phyloP scores from a whole-genome alignment of 2,888 invertebrate genomes.

The Strigamia transsilvanica region DNA sequence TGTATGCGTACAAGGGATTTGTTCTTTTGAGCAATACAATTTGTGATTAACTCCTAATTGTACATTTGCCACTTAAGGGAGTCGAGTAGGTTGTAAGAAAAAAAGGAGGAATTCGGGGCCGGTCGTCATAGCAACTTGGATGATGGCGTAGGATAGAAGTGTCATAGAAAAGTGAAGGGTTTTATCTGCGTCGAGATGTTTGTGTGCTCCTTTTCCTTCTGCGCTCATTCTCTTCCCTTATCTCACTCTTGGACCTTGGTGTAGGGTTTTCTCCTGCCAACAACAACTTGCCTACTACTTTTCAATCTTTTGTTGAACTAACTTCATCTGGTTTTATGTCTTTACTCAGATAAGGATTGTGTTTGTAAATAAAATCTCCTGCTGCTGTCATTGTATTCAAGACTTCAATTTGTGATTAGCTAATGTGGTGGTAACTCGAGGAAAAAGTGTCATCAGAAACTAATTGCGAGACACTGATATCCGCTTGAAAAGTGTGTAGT shows the following conservation, averaged over 20 bases:
- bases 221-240: slow-evolving; percentile 6
- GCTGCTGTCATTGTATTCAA: not conserved
- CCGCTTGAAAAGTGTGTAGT: not conserved
- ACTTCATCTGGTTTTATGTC: slow-evolving; percentile 45
- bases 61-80: slow-evolving; percentile 3
- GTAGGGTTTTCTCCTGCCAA: not conserved
- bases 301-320: slow-evolving; percentile 28
- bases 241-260: slow-evolving; percentile 40
- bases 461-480: slow-evolving; percentile 9
- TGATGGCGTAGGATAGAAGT: slow-evolving; percentile 10
- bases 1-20: not conserved
- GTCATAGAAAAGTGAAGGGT: slow-evolving; percentile 41
- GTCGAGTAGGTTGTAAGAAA: not conserved
- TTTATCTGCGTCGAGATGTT: slow-evolving; percentile 45
- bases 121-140: slow-evolving; percentile 14
- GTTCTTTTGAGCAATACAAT: not conserved
- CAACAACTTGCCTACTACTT: slow-evolving; percentile 40
- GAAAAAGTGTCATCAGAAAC: not conserved
- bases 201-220: not conserved
- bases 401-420: slow-evolving; percentile 18
- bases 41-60: slow-evolving; percentile 11
- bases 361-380: slow-evolving; percentile 39
- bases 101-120: not conserved
- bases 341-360: slow-evolving; percentile 32
- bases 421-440: slow-evolving; percentile 1